Base-by-base conservation (phyloP, 2,113 vertebrate genomes). In the Gnathonemus longibarbis region DNA sequence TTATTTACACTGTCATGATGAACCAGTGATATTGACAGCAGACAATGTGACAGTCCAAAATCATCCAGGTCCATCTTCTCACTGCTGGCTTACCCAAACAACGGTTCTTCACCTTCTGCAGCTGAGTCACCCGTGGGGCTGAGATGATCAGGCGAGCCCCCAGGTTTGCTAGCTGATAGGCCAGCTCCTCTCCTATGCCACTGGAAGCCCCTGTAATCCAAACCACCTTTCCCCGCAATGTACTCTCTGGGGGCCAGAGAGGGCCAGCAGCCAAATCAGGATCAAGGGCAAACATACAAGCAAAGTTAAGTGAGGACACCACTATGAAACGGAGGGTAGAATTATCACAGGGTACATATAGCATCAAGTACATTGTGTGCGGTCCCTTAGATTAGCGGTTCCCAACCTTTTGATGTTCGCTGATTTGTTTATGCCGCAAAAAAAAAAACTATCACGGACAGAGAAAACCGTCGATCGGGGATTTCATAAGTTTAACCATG, bases 141-240 rank as follows among this genome's bases (percentile, higher is more conserved):
- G 98, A 99, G 87, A 99, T 94, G 86, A 97, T 95, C 42, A 99
- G 95, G 27, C 94, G 92, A 46, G 97, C 96, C 35, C 97, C 97
- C 9, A 97, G 95, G 88, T 93, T 96, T 5, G 98, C 96, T 2
- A 99, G 94, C 94, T 99, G 98, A 93, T 96, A 96, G 85, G 95
- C 94, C 93, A 99, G 46, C 83, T 98, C 98, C 91, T 99, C 98
- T 35, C 98, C 98, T 0, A 99, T 99, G 5, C 98, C 98, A 90
- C 98, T 97, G 1, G 98, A 99, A 0, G 98, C 98, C 90, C 98
- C 98, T 0, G 98, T 99, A 93, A 99, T 94, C 98, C 98, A 99
- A 56, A 97, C 96, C 87, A 99, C 98, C 93, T 96, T 95, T 53
- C 96, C 96, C n/a, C 92, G 94, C 85, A 99, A 95, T 84, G 94